Percentiles rank a stretch among this genome's conserved stretches.
Conservation (phyloP, 1,140 invertebrate genomes). For the Drosophila azteca region DNA sequence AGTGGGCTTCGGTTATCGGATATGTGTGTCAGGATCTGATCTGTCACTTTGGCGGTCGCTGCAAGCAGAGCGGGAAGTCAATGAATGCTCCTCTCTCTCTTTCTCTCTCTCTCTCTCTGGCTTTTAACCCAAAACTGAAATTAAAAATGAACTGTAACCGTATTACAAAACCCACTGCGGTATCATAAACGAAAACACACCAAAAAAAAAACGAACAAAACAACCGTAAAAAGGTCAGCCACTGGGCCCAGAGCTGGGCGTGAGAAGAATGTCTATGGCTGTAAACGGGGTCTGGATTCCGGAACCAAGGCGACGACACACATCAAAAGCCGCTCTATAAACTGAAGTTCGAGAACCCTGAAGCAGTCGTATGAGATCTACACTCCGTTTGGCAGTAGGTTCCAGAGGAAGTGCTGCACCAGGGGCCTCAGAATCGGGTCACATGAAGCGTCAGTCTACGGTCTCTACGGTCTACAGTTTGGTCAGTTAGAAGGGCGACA, state of each 20-base stretch:
- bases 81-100: slow-evolving; percentile 8
- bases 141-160: slow-evolving; percentile 33
- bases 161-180: slow-evolving; percentile 58
- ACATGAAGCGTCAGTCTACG: slow-evolving; percentile 30
- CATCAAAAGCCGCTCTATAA: slow-evolving; percentile 62
- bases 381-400: slow-evolving; percentile 1
- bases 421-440: slow-evolving; percentile 57
- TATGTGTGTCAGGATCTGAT: slow-evolving; percentile 55
- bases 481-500: slow-evolving; percentile 44
- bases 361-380: slow-evolving; percentile 34
- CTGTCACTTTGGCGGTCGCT: slow-evolving; percentile 57
- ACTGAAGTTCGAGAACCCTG: slow-evolving; percentile 9
- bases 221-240: slow-evolving; percentile 69
- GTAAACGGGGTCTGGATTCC: slow-evolving; percentile 15
- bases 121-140: slow-evolving; percentile 34
- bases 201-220: slow-evolving; percentile 18
- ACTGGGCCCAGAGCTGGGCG: slow-evolving; percentile 53
- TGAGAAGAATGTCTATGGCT: slow-evolving; percentile 57
- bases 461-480: neutral
- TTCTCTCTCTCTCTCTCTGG: neutral
- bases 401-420: slow-evolving; percentile 15
- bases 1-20: slow-evolving; percentile 55
- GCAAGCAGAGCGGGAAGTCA: slow-evolving; percentile 60
- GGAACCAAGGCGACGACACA: slow-evolving; percentile 52
- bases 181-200: slow-evolving; percentile 32